Base-by-base conservation (phyloP, 1,140 invertebrate genomes). In the Calliopsis andreniformis region DNA sequence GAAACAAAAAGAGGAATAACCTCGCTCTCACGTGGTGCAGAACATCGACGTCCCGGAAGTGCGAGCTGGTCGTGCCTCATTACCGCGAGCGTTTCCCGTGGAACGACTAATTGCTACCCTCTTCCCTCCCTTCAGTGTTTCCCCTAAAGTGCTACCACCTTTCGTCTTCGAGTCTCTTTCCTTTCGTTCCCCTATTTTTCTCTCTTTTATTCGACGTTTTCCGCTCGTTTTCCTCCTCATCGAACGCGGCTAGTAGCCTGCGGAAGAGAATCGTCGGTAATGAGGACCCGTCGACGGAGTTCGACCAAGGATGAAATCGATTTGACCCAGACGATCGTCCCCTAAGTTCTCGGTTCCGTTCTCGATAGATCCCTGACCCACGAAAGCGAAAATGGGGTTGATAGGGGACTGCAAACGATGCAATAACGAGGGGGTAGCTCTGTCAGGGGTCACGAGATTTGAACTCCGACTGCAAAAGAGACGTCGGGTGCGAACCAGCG, bases 31-130 rank as follows among this genome's bases (percentile, higher is more conserved):
- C 59, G 28, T 12, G 18, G 16, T 43, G 23, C 4, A 47, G 53
- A 69, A 72, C 51, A 43, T 35, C 55, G 66, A 83, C 62, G 72
- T 82, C 59, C 81, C 83, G 84, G 83, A 87, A 87, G 79, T 61
- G 80, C 51, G 72, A 76, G 76, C 63, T 76, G 59, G 78, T 81
- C 78, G 78, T 79, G 77, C 78, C 82, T 87, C 82, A 83, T 88
- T 87, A 86, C 79, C 76, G 56, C 77, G 77, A 76, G 83, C 84
- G 78, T 88, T 87, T 86, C 86, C 82, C 86, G 82, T 87, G 73
- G 55, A 82, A 61, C 80, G 78, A 84, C 81, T 86, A 87, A 89
- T 86, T 85, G 81, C 85, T 69, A 72, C 69, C 51, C 63, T 67
- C 66, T 32, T 55, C 30, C 53, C 51, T 25, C 55, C 18, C 35